A percentile compares a stretch with the other conserved stretches of the same genome.
Evolutionary conservation across 2,113 vertebrate species (phyloP).

Genomic region (Eublepharis macularius): DNA sequence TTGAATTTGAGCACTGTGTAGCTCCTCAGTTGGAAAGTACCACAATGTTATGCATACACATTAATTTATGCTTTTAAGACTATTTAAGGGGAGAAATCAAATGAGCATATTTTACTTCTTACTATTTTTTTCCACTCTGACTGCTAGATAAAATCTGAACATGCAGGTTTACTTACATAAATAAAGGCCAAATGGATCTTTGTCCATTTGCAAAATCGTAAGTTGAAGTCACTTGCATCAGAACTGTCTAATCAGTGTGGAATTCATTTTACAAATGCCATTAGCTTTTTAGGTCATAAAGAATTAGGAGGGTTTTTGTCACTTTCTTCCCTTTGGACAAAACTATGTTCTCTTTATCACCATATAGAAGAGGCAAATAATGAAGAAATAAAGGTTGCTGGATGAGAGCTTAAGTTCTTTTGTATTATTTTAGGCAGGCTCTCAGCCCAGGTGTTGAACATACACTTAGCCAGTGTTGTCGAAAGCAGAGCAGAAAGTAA

Average conservation of each 20-base stretch:
- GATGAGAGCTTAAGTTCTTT: neutral
- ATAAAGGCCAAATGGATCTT: neutral
- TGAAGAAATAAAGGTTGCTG: neutral
- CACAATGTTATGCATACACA: neutral
- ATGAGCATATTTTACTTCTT: neutral
- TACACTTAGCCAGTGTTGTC: neutral
- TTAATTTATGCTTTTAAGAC: neutral
- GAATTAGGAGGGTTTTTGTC: neutral
- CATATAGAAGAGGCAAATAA: neutral
- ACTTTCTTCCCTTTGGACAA: neutral
- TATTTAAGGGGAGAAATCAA: neutral
- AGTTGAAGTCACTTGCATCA: neutral
- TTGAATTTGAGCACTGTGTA: neutral
- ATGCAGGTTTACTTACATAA: neutral
- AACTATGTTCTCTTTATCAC: neutral
- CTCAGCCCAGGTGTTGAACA: neutral
- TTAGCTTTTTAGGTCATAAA: neutral
- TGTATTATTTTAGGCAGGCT: neutral
- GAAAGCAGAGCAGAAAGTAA: neutral
- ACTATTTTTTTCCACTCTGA: neutral
- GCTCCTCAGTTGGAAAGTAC: neutral
- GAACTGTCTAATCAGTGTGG: neutral
- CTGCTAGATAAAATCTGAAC: conserved; percentile 1
- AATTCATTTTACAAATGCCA: neutral
- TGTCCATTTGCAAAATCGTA: neutral